Conservation (phyloP, 1,140 invertebrate genomes). For the Drosophila fuyamai region DNA sequence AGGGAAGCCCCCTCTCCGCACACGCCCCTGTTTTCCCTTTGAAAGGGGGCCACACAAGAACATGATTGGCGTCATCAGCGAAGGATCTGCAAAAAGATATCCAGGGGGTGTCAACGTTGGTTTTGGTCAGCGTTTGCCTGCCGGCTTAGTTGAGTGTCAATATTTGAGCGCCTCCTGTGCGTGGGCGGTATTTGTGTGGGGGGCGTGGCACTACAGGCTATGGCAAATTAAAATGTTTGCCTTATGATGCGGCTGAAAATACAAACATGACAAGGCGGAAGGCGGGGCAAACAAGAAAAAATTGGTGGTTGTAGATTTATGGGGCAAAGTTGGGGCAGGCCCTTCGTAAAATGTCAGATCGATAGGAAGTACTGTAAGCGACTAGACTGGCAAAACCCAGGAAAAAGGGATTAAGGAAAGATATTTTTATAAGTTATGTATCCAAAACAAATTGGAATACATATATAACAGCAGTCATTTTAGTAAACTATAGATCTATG, state of each 20-base stretch:
- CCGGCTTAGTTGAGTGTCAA: conserved; percentile 74
- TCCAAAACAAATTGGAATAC: too few relatives aligned
- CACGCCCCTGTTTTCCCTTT: neutral
- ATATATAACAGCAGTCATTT: too few relatives aligned
- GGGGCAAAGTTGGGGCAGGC: neutral
- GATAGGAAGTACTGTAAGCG: conserved; percentile 19
- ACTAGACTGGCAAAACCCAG: conserved; percentile 4
- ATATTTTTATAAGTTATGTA: too few relatives aligned
- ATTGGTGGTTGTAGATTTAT: conserved; percentile 7
- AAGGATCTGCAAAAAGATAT: conserved; percentile 20
- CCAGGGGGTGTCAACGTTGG: conserved; percentile 14
- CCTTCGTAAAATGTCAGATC: conserved; percentile 8
- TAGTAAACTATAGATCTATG: too few relatives aligned
- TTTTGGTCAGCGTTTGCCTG: conserved; percentile 56
- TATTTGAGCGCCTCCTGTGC: conserved; percentile 54
- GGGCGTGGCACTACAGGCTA: conserved; percentile 28
- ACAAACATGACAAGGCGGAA: conserved; percentile 41
- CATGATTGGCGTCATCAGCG: conserved; percentile 60
- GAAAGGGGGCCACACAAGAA: conserved; percentile 12
- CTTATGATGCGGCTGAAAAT: conserved; percentile 66
- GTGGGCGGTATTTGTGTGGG: neutral
- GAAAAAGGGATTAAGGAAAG: neutral
- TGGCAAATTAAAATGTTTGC: conserved; percentile 77
- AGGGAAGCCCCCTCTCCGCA: conserved; percentile 3
- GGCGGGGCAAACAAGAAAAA: conserved; percentile 27